These are phyloP conservation scores for Halictus quadricinctus DNA, from an alignment of 2,888 invertebrate genomes.

Conservation along the genomic window DNA sequence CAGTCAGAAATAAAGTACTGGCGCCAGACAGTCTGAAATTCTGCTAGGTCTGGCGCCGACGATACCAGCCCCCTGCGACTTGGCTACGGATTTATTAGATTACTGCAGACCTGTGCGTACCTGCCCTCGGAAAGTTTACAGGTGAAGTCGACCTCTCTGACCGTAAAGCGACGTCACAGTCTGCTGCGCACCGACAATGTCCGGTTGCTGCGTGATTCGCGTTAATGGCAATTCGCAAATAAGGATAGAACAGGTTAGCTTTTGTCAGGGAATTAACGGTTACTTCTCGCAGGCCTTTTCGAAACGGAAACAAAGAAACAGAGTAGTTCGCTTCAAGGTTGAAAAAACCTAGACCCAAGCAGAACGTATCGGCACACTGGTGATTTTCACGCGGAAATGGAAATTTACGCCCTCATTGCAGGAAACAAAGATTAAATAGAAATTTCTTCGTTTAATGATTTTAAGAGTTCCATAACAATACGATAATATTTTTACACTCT, in stretches of 20 bases:
- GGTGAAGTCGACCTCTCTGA: constrained; percentile 12
- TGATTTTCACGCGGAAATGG: too few relatives aligned
- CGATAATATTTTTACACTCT: too few relatives aligned
- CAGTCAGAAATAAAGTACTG: neutral
- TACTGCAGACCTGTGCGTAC: constrained; percentile 46
- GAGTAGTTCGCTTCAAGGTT: too few relatives aligned
- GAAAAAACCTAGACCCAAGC: too few relatives aligned
- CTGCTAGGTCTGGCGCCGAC: neutral
- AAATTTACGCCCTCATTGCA: too few relatives aligned
- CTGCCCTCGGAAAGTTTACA: constrained; percentile 1
- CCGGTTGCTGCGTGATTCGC: too few relatives aligned
- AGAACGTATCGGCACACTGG: too few relatives aligned
- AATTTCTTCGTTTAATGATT: neutral
- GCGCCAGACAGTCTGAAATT: neutral
- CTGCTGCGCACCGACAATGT: neutral
- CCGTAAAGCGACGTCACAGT: constrained; percentile 1
- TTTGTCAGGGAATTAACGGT: neutral
- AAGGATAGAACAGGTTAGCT: neutral
- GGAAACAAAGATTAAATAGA: neutral
- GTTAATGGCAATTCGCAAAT: neutral
- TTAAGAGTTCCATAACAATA: too few relatives aligned
- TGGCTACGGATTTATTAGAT: constrained; percentile 34
- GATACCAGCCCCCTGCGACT: constrained; percentile 22
- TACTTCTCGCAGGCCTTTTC: neutral
- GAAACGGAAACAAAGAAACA: neutral